Evolutionary conservation across 2,113 vertebrate genomes (phyloP).

Genomic region (Oceanodroma tethys): DNA sequence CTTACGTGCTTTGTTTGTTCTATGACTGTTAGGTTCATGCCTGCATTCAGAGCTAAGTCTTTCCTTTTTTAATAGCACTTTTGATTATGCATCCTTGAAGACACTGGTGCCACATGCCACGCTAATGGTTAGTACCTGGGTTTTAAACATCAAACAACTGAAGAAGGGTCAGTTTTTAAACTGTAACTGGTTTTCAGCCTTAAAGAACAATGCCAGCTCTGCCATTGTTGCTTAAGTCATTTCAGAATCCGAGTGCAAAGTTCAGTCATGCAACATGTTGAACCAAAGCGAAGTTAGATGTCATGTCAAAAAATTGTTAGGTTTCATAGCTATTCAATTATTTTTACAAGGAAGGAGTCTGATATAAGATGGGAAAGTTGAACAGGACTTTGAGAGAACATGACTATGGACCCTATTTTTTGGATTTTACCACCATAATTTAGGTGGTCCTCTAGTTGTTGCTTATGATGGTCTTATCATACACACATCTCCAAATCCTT

Average conservation of each 20-base stretch:
- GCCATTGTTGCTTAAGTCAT: neutral
- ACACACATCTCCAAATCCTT: neutral
- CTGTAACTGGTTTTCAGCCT: neutral
- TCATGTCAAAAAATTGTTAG: neutral
- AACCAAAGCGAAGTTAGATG: neutral
- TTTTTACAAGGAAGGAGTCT: neutral
- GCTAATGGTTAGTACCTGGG: neutral
- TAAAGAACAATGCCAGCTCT: neutral
- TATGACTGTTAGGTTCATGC: neutral
- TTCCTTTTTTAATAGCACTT: neutral
- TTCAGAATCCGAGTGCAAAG: neutral
- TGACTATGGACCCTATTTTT: neutral
- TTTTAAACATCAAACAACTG: neutral
- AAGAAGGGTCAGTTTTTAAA: neutral
- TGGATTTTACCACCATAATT: neutral
- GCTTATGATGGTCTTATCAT: neutral
- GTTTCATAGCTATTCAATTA: neutral
- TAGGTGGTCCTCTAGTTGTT: neutral
- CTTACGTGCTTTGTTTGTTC: neutral
- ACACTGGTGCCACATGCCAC: neutral
- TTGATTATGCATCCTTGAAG: neutral
- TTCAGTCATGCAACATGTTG: neutral
- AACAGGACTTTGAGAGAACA: neutral
- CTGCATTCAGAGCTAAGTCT: neutral
- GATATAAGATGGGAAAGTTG: neutral